A percentile compares a stretch with the other conserved stretches of the same genome.
Conservation (phyloP, 2,888 invertebrate genomes). For the Ormyrus labotus region DNA sequence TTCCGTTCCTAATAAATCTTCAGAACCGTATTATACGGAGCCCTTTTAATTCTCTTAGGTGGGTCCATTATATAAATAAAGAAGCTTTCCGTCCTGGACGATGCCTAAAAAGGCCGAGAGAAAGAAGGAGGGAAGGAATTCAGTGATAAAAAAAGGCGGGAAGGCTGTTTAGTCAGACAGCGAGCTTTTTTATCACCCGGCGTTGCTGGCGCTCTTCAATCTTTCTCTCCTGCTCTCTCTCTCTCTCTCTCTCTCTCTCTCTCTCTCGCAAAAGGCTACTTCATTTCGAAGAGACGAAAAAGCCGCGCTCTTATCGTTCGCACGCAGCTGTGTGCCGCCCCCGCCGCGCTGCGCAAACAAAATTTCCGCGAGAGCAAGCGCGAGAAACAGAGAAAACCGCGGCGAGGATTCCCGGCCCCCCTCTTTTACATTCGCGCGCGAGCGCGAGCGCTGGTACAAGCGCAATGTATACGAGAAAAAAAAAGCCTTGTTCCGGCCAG, state of each 20-base stretch:
- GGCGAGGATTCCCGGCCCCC: background rate
- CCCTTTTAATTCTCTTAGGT: background rate
- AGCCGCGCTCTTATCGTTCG: constrained; percentile 42
- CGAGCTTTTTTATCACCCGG: constrained; percentile 9
- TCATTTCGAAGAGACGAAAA: constrained; percentile 24
- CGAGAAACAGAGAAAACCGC: background rate
- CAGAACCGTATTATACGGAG: too few species aligned
- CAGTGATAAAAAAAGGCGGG: too few species aligned
- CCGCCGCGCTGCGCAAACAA: constrained; percentile 38
- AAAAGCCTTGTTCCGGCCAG: constrained; percentile 14
- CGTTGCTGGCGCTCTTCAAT: constrained; percentile 26
- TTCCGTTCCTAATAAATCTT: too few species aligned
- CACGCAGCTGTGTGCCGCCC: constrained; percentile 37
- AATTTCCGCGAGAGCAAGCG: constrained; percentile 28
- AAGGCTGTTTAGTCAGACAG: constrained; percentile 19
- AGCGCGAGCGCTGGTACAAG: background rate
- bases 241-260: background rate
- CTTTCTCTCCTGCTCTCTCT: background rate
- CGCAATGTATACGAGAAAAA: background rate
- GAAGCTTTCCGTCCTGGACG: too few species aligned
- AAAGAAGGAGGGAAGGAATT: too few species aligned
- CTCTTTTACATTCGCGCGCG: background rate
- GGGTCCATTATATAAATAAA: constrained; percentile 22
- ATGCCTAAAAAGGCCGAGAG: too few species aligned
- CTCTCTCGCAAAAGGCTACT: constrained; percentile 12